A percentile compares a stretch with the other conserved stretches of the same genome.
Conservation (phyloP, 2,888 invertebrate genomes). For the Odontocolon sp. region DNA sequence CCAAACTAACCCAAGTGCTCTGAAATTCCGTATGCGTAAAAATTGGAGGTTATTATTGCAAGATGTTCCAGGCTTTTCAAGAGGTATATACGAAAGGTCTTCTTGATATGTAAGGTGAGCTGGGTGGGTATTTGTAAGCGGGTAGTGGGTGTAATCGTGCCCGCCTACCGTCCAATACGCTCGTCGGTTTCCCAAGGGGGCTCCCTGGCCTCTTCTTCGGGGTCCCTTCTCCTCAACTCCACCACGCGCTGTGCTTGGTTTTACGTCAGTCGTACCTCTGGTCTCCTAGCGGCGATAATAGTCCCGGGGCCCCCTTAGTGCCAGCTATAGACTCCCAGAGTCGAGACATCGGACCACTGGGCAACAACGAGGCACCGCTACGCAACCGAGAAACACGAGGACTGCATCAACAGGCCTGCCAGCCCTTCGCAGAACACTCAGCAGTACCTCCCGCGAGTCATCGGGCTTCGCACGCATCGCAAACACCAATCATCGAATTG, state of each 20-base stretch:
- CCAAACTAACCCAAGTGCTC: too few species aligned
- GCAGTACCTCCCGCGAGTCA: conserved; percentile 35
- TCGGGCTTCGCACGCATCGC: conserved; percentile 16
- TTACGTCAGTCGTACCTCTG: conserved; percentile 58
- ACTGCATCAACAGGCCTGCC: conserved; percentile 11
- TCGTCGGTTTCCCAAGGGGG: conserved; percentile 78
- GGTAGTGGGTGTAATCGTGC: conserved; percentile 77
- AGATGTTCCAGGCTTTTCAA: neutral
- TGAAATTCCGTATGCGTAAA: too few species aligned
- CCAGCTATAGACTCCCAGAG: conserved; percentile 58
- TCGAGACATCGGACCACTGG: conserved; percentile 38
- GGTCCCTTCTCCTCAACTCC: conserved; percentile 73
- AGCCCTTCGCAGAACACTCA: conserved; percentile 1
- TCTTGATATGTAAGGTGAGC: conserved; percentile 2
- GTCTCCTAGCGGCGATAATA: conserved; percentile 71
- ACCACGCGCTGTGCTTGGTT: conserved; percentile 53
- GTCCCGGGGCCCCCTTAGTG: conserved; percentile 69
- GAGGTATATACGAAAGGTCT: conserved; percentile 3
- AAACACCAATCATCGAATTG: neutral
- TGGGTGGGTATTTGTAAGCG: conserved; percentile 36
- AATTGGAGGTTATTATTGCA: too few species aligned
- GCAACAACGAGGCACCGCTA: conserved; percentile 11
- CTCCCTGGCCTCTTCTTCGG: conserved; percentile 76
- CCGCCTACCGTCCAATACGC: conserved; percentile 81
- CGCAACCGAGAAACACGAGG: conserved; percentile 37